These are phyloP conservation scores for Drosophila borborema DNA, from an alignment of 2,888 invertebrate species.

Conservation along the genomic window DNA sequence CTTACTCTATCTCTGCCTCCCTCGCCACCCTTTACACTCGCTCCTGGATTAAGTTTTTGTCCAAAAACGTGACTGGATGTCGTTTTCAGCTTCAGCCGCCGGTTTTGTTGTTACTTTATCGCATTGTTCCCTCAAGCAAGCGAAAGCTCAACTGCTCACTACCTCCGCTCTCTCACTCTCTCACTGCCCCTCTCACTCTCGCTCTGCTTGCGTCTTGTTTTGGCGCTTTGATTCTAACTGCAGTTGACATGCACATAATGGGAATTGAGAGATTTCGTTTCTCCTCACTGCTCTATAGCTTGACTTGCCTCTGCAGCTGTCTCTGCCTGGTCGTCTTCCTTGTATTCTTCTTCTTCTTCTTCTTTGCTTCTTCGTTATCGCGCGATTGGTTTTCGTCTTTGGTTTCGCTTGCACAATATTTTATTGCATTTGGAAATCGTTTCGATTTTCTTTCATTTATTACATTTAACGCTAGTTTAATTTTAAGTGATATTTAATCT, in stretches of 20 bases:
- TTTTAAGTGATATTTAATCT: slow-evolving; percentile 81
- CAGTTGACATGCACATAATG: slow-evolving; percentile 81
- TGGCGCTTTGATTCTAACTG: slow-evolving; percentile 78
- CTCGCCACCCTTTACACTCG: slow-evolving; percentile 19
- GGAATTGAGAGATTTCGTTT: slow-evolving; percentile 79
- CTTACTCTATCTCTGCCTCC: not conserved
- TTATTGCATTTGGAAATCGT: slow-evolving; percentile 75
- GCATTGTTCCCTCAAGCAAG: slow-evolving; percentile 62
- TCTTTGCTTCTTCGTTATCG: slow-evolving; percentile 55
- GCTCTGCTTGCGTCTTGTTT: slow-evolving; percentile 42
- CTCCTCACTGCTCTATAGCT: slow-evolving; percentile 15
- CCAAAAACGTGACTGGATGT: slow-evolving; percentile 80
- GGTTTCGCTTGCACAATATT: slow-evolving; percentile 58
- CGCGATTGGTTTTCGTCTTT: slow-evolving; percentile 71
- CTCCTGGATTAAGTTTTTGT: slow-evolving; percentile 75
- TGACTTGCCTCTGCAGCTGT: not conserved
- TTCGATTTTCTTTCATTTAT: slow-evolving; percentile 79
- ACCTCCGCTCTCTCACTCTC: not conserved
- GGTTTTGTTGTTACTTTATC: slow-evolving; percentile 62
- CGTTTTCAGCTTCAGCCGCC: slow-evolving; percentile 72
- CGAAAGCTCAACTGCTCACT: slow-evolving; percentile 36
- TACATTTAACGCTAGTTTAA: slow-evolving; percentile 79
- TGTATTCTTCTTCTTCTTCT: not conserved
- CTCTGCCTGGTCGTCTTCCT: not conserved
- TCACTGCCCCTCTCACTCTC: not conserved